Evolutionary conservation across 2,888 invertebrate genomes (phyloP).

Genomic region (Euproctis similis): DNA sequence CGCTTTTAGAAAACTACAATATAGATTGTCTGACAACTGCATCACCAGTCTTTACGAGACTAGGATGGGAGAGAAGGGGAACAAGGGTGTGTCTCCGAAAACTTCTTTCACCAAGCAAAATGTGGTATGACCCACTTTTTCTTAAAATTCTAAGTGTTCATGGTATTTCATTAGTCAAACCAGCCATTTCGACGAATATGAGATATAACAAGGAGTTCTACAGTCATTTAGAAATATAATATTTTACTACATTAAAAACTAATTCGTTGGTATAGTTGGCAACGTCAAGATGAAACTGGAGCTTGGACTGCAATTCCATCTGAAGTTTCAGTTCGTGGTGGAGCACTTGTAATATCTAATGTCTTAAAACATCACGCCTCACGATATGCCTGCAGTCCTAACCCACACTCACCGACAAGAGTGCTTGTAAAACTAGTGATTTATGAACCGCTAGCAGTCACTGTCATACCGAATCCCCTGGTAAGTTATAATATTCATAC

Average conservation of each 20-base stretch:
- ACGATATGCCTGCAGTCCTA: constrained; percentile 82
- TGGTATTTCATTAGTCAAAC: no score
- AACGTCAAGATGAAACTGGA: constrained; percentile 58
- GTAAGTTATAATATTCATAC: constrained; percentile 62
- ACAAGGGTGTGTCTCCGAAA: no score
- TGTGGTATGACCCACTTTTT: no score
- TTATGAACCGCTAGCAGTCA: constrained; percentile 79
- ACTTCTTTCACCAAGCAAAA: no score
- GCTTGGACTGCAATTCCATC: constrained; percentile 47
- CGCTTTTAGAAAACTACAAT: no score
- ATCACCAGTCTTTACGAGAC: no score
- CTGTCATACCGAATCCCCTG: constrained; percentile 79
- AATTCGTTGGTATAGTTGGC: constrained; percentile 45
- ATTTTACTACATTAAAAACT: background rate
- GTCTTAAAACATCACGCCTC: constrained; percentile 79
- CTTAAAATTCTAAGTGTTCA: no score
- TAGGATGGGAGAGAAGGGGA: no score
- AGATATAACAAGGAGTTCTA: no score
- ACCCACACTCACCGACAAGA: constrained; percentile 79
- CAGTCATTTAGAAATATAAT: no score
- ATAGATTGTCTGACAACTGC: no score
- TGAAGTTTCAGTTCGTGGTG: constrained; percentile 52
- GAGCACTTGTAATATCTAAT: constrained; percentile 67
- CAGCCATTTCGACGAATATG: no score
- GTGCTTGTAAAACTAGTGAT: constrained; percentile 80